These are phyloP conservation scores for Melanargia galathea DNA, from an alignment of 2,888 invertebrate species.

Conservation along the genomic window DNA sequence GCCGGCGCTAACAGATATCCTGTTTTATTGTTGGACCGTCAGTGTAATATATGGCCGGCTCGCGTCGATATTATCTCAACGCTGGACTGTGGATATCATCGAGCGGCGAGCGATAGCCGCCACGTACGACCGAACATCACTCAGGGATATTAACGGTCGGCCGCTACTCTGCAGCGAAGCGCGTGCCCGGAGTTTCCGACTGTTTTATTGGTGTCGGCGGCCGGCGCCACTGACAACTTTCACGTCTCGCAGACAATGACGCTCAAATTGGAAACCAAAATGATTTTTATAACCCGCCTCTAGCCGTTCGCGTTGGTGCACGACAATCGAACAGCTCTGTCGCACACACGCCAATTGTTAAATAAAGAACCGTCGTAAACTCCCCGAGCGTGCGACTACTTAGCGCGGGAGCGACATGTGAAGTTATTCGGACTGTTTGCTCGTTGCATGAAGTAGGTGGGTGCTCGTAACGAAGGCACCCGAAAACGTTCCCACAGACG, in stretches of 20 bases:
- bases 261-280: constrained; percentile 77
- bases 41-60: constrained; percentile 68
- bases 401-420: constrained; percentile 74
- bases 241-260: constrained; percentile 77
- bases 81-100: constrained; percentile 60
- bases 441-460: constrained; percentile 74
- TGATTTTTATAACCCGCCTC: constrained; percentile 70
- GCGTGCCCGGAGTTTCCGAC: constrained; percentile 64
- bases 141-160: constrained; percentile 58
- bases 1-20: constrained; percentile 67
- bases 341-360: constrained; percentile 64
- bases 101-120: constrained; percentile 59
- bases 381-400: constrained; percentile 69
- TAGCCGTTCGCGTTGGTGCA: constrained; percentile 42
- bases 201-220: constrained; percentile 79
- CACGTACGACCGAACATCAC: constrained; percentile 56
- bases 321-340: constrained; percentile 61
- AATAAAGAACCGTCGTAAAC: constrained; percentile 71
- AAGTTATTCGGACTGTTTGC: constrained; percentile 76
- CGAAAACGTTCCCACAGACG: constrained; percentile 80
- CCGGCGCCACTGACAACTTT: constrained; percentile 79
- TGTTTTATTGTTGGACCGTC: constrained; percentile 73
- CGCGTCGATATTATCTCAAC: constrained; percentile 63
- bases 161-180: constrained; percentile 46
- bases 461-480: constrained; percentile 79